phyloP scores from a whole-genome alignment of 2,113 vertebrate species.

The Meriones unguiculatus region DNA sequence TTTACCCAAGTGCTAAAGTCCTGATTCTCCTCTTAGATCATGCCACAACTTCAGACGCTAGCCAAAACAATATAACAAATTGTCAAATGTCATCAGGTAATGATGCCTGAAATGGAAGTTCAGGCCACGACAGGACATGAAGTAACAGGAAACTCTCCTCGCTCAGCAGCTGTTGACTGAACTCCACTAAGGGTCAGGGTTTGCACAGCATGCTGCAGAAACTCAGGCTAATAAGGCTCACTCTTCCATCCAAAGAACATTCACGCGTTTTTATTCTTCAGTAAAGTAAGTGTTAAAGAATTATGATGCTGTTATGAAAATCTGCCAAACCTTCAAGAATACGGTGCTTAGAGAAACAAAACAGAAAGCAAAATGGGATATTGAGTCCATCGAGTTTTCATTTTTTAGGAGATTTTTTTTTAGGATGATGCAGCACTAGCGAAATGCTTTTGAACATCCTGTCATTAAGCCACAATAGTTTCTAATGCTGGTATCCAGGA shows the following conservation, averaged over 20 bases:
- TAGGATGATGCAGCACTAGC: not conserved
- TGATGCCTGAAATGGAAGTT: not conserved
- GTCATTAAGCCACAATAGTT: not conserved
- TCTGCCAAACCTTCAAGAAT: not conserved
- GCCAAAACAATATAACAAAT: constrained; percentile 14
- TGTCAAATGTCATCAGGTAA: not conserved
- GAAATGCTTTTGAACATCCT: not conserved
- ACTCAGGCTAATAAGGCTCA: not conserved
- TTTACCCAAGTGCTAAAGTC: not conserved
- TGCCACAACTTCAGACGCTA: not conserved
- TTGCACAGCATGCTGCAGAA: not conserved
- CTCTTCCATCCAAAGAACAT: not conserved
- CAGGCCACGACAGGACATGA: not conserved
- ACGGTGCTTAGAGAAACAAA: not conserved
- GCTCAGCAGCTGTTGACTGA: not conserved
- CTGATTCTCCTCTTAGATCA: not conserved
- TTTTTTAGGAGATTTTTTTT: not conserved
- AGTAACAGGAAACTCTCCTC: not conserved
- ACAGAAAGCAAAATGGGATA: not conserved
- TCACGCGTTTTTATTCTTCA: not conserved
- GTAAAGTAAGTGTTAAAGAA: not conserved
- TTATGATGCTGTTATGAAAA: not conserved
- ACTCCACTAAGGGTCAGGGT: not conserved
- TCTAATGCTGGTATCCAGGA: constrained; percentile 1
- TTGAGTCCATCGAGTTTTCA: not conserved